Base-by-base conservation (phyloP, 2,797 vertebrate genomes). In the Sphenodon punctatus region DNA sequence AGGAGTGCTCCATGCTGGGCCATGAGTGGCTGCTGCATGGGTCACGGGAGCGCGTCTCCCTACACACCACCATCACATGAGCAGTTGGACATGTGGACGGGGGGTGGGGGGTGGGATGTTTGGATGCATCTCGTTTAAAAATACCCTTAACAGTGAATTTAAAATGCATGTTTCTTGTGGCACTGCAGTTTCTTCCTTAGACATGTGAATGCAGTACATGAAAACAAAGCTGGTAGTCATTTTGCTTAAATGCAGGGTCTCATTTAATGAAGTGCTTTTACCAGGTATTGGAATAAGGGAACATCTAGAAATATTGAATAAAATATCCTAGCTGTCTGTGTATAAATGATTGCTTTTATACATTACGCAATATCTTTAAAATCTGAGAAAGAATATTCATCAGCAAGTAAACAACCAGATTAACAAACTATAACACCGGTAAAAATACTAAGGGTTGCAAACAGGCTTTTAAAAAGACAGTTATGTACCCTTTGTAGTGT, bases 391-490 rank as follows among this genome's bases (percentile, higher is more conserved):
- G 10, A 34, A 2, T 69, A 10, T 80, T 85, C 3, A 1, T 61
- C 69, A 69, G 39, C 76, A 72, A 36, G 67, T 39, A 27, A 53
- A 22, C 82, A 84, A 42, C 46, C 25, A 27, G 77, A 82, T 75
- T 69, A 36, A 65, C 55, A 46, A 49, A 30, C 56, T 60, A 6
- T 82, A 63, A 63, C 85, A 58, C 46, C 79, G 48, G 65, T 42
- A 81, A 86, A 65, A 53, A 34, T 83, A 84, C 45, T 65, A 23
- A 63, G 73, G 45, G 68, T 71, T 78, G 63, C 4, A 59, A 79
- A 81, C n/a, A n/a, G n/a, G 75, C 39, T 85, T 89, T 42, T 25
- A 30, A 41, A n/a, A 17, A 51, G 71, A 53, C 51, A 80, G 22
- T 68, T 82, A 17, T 14, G 66, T 34, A 34, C 9, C 36, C 67